Evolutionary conservation across 2,888 invertebrate genomes (phyloP).

Genomic region (Choristoneura rosaceana): DNA sequence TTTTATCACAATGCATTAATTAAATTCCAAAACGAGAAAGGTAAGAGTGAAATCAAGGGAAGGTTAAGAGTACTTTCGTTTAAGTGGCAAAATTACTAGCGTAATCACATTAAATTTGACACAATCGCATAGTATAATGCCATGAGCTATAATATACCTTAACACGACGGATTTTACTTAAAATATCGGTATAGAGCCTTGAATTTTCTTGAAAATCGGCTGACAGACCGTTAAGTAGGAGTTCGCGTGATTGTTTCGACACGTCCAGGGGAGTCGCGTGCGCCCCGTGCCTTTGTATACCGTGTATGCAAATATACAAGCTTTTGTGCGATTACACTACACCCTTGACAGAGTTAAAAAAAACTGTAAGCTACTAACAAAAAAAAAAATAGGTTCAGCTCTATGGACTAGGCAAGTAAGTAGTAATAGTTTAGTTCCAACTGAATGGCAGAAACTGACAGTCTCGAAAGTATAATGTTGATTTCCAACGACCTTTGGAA

Average conservation of each 20-base stretch:
- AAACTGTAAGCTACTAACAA: constrained; percentile 13
- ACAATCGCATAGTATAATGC: constrained; percentile 8
- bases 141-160: constrained; percentile 16
- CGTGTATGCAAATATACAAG: constrained; percentile 53
- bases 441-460: too few species aligned
- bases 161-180: constrained; percentile 45
- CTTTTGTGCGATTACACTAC: constrained; percentile 45
- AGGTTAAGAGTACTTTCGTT: neutral
- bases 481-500: too few species aligned
- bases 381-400: constrained; percentile 7
- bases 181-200: constrained; percentile 45
- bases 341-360: constrained; percentile 19
- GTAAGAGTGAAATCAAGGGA: constrained; percentile 3
- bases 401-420: neutral
- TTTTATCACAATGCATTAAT: constrained; percentile 9
- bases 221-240: constrained; percentile 54
- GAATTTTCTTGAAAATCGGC: constrained; percentile 33
- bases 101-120: constrained; percentile 14
- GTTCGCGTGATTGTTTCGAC: constrained; percentile 53
- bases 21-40: neutral
- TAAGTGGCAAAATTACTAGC: constrained; percentile 6
- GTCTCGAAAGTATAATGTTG: too few species aligned
- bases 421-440: too few species aligned
- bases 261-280: constrained; percentile 49
- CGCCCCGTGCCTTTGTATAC: constrained; percentile 42